Evolutionary conservation across 2,888 invertebrate species (phyloP), one percentile per base, ranked within the genome.

Genomic region (Tetragonisca angustula): DNA sequence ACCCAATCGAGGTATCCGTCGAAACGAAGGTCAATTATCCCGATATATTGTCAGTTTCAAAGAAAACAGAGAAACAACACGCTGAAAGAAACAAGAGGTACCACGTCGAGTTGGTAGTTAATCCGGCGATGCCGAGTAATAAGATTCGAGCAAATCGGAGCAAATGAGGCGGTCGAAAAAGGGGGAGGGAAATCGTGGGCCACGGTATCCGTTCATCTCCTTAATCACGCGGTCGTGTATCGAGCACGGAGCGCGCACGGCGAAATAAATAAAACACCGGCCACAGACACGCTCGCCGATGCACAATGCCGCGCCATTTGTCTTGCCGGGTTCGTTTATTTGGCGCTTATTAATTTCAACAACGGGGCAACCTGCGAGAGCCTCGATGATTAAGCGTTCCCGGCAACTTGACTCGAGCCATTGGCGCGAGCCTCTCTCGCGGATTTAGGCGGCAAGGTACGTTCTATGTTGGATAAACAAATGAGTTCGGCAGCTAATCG

Each of bases 321-420:
- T 92, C 92, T 91, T 89, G 79, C 83, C 84, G 64, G 79, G 76
- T 87, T 88, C 88, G 88, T 90, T 91, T 91, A 87, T 91, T 91
- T 90, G 89, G 87, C 85, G 90, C 89, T 88, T 90, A 92, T 92
- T 92, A 92, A 92, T 92, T 92, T 92, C 91, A 90, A 91, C 89
- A 88, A 89, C 88, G 82, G 79, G 59, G 85, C 85, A 72, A 71
- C 78, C 81, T 78, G 89, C 84, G 75, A 84, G 81, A 83, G 78
- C 76, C 49, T 50, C 64, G 69, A 67, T 85, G 91, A 85, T 90
- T 82, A 91, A 91, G 76, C 81, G 85, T 64, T 43, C 64, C 5
- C 62, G 21, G 19, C 32, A 19, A 19, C 32, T 21, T 32, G 11
- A 11, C 21, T 11, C n/a, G 36, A n/a, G n/a, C 15, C 4, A 17